Evolutionary conservation across 2,888 invertebrate species (phyloP).

Genomic region (Cephus rjabovi): DNA sequence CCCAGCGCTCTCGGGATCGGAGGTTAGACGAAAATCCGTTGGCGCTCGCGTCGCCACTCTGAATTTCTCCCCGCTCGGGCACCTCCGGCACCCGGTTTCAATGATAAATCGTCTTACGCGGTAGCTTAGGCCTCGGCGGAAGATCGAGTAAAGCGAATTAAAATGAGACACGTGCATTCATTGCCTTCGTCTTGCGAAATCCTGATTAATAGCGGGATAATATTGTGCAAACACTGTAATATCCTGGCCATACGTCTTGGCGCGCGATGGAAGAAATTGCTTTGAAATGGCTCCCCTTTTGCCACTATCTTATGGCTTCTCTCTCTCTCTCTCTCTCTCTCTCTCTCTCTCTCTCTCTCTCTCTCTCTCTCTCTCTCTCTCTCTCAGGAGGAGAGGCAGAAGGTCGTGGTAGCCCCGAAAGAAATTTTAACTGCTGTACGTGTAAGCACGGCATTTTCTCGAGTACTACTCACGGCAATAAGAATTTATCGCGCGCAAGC

Average conservation of each 20-base stretch:
- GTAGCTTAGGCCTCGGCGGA: slow-evolving; percentile 1
- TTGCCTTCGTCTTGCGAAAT: slow-evolving; percentile 37
- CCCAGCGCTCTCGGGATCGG: too few species aligned
- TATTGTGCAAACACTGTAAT: slow-evolving; percentile 53
- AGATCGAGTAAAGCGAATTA: slow-evolving; percentile 38
- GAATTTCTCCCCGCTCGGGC: too few species aligned
- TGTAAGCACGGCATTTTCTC: too few species aligned
- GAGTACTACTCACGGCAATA: too few species aligned
- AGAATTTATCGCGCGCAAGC: too few species aligned
- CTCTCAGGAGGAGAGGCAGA: neutral
- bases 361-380: neutral
- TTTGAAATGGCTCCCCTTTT: slow-evolving; percentile 22
- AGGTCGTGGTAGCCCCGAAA: slow-evolving; percentile 20
- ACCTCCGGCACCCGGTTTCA: slow-evolving; percentile 7
- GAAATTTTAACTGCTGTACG: neutral
- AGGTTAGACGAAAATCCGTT: too few species aligned
- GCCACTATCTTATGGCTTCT: neutral
- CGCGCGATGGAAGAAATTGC: slow-evolving; percentile 27
- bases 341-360: neutral
- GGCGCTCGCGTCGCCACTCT: too few species aligned
- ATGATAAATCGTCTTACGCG: slow-evolving; percentile 34
- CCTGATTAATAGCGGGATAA: slow-evolving; percentile 60
- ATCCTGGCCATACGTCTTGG: slow-evolving; percentile 45
- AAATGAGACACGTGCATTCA: slow-evolving; percentile 22
- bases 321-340: neutral